Conservation (phyloP, 2,888 invertebrate species). For the Sericinus montela region DNA sequence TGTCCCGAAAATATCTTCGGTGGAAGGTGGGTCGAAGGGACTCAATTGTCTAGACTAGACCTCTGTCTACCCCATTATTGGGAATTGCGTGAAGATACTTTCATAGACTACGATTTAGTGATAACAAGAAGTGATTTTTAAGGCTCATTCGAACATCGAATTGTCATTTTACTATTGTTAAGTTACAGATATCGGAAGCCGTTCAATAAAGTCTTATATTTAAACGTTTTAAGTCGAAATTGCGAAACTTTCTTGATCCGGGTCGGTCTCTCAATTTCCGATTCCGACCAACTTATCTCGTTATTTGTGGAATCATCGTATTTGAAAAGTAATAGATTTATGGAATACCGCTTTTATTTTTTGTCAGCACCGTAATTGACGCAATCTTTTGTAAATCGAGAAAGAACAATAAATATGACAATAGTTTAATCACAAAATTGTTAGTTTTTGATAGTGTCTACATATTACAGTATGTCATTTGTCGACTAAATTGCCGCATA, state of each 20-base stretch:
- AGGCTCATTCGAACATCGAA: too few species aligned
- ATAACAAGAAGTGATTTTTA: too few species aligned
- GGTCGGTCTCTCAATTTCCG: not conserved
- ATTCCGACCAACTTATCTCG: not conserved
- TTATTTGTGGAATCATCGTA: constrained; percentile 2
- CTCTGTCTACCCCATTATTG: too few species aligned
- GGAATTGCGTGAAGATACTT: too few species aligned
- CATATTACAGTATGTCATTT: too few species aligned
- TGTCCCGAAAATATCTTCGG: too few species aligned
- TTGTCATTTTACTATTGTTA: not conserved
- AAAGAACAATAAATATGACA: not conserved
- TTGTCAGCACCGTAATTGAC: not conserved
- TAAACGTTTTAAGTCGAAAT: not conserved
- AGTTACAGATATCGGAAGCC: not conserved
- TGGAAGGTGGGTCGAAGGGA: too few species aligned
- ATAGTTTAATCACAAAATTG: too few species aligned
- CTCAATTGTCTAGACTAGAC: too few species aligned
- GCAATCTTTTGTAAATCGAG: not conserved
- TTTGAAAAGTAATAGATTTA: not conserved
- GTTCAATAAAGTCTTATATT: not conserved
- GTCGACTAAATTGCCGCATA: too few species aligned
- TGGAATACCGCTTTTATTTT: not conserved
- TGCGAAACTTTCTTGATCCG: constrained; percentile 1
- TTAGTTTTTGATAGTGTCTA: too few species aligned
- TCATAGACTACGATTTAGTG: too few species aligned